These are phyloP conservation scores for Drosophila mojavensis DNA, from an alignment of 1,140 invertebrate genomes.

Conservation along the genomic window DNA sequence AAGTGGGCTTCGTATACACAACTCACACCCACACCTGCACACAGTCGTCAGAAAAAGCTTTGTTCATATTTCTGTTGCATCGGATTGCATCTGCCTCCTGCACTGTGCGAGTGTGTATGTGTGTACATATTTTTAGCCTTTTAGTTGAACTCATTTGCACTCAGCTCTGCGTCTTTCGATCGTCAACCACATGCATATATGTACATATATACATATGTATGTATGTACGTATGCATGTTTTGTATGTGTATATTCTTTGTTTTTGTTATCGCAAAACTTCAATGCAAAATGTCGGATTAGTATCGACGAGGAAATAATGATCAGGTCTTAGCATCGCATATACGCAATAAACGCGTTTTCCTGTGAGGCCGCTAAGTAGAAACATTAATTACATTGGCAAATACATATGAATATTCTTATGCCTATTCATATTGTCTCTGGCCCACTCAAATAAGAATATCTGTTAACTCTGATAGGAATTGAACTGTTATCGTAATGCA, in stretches of 20 bases:
- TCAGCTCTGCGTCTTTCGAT: slow-evolving; percentile 36
- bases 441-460: too few species aligned
- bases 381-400: too few species aligned
- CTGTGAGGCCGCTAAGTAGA: too few species aligned
- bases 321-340: neutral
- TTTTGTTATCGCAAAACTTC: slow-evolving; percentile 35
- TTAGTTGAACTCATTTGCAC: slow-evolving; percentile 80
- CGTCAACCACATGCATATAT: slow-evolving; percentile 4
- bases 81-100: neutral
- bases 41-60: slow-evolving; percentile 15
- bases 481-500: neutral
- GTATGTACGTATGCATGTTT: slow-evolving; percentile 15
- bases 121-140: slow-evolving; percentile 67
- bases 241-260: too few species aligned
- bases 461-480: neutral
- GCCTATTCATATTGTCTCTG: too few species aligned
- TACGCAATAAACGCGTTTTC: too few species aligned
- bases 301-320: neutral
- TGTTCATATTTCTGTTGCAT: neutral
- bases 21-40: neutral
- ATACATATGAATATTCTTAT: too few species aligned
- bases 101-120: neutral
- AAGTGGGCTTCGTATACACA: neutral
- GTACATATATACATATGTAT: neutral
- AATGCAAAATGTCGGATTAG: slow-evolving; percentile 6